Evolutionary conservation across 2,113 vertebrate species (phyloP).

Genomic region (Deroptyus accipitrinus): DNA sequence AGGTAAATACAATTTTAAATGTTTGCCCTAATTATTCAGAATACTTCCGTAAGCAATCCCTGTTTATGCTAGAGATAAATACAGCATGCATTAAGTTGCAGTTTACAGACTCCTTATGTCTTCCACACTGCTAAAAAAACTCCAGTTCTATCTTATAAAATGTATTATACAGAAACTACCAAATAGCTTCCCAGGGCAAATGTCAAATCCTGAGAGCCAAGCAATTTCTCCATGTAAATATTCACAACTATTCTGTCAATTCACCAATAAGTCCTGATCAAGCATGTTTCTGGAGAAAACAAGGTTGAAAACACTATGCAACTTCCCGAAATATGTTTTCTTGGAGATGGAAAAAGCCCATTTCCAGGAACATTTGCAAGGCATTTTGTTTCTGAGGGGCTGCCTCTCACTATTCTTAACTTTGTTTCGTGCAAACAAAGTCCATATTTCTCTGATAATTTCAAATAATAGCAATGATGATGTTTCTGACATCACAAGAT

Average conservation of each 20-base stretch:
- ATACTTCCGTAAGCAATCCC: neutral
- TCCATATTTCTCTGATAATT: neutral
- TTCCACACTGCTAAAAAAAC: neutral
- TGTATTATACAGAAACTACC: neutral
- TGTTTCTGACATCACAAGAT: conserved; percentile 33
- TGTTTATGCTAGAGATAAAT: conserved; percentile 6
- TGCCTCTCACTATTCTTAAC: neutral
- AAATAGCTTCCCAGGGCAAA: neutral
- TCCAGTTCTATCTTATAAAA: neutral
- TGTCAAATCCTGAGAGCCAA: neutral
- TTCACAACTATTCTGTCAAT: neutral
- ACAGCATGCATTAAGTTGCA: neutral
- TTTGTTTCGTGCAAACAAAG: neutral
- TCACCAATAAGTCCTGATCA: neutral
- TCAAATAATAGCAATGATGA: conserved; percentile 24
- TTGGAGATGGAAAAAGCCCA: neutral
- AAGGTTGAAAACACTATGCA: neutral
- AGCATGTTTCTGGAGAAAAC: neutral
- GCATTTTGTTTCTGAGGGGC: neutral
- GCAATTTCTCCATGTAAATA: neutral
- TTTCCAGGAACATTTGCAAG: neutral
- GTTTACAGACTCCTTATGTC: neutral
- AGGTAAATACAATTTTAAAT: neutral
- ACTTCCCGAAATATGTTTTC: neutral
- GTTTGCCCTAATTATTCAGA: neutral